Percentiles rank a stretch among this genome's conserved stretches.
These are phyloP conservation scores for Lepidotrigona ventralis DNA, from an alignment of 1,140 invertebrate genomes.

Conservation along the genomic window DNA sequence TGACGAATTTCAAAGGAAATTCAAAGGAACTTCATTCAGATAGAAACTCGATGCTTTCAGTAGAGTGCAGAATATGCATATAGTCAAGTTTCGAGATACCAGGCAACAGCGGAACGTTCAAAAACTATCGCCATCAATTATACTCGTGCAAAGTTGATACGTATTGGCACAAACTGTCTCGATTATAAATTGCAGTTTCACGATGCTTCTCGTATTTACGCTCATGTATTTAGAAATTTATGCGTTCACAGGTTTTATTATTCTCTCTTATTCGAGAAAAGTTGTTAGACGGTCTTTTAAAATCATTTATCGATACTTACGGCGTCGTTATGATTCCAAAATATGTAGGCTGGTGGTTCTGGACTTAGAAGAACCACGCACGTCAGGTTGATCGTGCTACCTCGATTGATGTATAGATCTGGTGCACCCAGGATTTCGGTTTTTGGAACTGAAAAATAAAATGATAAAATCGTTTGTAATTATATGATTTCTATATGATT, in stretches of 20 bases:
- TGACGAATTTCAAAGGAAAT: constrained; percentile 47
- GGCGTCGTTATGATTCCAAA: constrained; percentile 95
- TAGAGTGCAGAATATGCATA: neutral
- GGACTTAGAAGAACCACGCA: constrained; percentile 94
- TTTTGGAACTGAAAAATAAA: constrained; percentile 87
- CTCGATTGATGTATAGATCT: constrained; percentile 93
- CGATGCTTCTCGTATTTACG: constrained; percentile 5
- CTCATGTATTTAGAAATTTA: neutral
- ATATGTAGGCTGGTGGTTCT: constrained; percentile 94
- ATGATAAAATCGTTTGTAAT: neutral
- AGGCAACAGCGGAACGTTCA: constrained; percentile 13
- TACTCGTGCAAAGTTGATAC: constrained; percentile 41
- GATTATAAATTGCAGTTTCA: constrained; percentile 38
- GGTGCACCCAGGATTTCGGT: constrained; percentile 94
- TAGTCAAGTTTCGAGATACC: constrained; percentile 16
- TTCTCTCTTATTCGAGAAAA: neutral
- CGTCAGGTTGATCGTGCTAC: constrained; percentile 95
- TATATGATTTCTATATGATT: neutral
- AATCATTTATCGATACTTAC: constrained; percentile 81
- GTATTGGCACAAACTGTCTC: constrained; percentile 5
- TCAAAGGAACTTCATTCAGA: constrained; percentile 38
- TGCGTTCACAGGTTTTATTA: neutral
- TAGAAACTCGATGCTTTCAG: constrained; percentile 10
- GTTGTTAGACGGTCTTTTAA: neutral
- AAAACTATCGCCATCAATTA: constrained; percentile 58